phyloP scores from a whole-genome alignment of 2,113 vertebrate species.

The Stomatorhinus ivindoensis region DNA sequence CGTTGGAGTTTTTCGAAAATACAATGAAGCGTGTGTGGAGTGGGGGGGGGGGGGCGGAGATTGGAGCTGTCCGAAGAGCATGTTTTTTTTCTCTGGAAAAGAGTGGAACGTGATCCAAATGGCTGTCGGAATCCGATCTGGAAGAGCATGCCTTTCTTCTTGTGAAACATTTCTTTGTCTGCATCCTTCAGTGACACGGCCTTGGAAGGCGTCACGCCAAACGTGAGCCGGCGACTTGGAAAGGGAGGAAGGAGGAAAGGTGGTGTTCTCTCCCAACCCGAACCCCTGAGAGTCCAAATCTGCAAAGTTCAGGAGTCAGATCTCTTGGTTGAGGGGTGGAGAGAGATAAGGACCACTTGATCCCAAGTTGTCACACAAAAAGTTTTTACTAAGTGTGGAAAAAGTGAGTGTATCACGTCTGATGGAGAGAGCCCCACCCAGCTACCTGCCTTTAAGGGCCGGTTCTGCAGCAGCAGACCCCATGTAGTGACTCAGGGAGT shows the following conservation, averaged over 20 bases:
- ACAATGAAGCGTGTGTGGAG: not conserved
- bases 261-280: not conserved
- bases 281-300: not conserved
- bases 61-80: constrained; percentile 14
- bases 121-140: constrained; percentile 29
- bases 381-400: not conserved
- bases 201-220: constrained; percentile 18
- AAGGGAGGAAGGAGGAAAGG: not conserved
- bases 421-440: not conserved
- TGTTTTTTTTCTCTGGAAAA: constrained; percentile 27
- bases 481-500: not conserved
- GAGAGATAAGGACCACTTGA: not conserved
- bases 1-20: not conserved
- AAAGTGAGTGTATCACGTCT: not conserved
- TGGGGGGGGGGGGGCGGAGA: not conserved
- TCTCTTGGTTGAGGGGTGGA: not conserved
- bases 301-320: not conserved
- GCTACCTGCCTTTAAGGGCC: not conserved
- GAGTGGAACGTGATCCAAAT: not conserved
- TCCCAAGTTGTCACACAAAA: not conserved
- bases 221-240: not conserved
- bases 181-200: not conserved
- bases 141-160: constrained; percentile 21
- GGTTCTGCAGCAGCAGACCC: not conserved
- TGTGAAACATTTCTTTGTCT: constrained; percentile 34